Conservation (phyloP, 1,140 invertebrate genomes). For the Holotrichia oblita region DNA sequence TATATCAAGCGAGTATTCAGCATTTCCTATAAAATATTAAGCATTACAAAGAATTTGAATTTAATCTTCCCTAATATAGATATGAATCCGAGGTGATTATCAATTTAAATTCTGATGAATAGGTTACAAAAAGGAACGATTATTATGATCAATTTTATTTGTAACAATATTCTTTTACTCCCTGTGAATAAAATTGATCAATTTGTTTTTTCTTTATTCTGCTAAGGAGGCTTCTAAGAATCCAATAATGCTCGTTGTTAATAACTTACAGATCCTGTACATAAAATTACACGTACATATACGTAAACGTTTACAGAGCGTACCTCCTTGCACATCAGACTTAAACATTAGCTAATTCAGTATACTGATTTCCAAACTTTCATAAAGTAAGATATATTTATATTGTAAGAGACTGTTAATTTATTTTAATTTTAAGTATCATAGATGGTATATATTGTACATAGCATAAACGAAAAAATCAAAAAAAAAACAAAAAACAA, state of each 20-base stretch:
- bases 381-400: conserved; percentile 42
- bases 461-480: conserved; percentile 39
- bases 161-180: not conserved
- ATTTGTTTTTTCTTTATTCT: not conserved
- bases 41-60: conserved; percentile 52
- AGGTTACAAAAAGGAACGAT: conserved; percentile 1
- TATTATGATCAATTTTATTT: conserved; percentile 11
- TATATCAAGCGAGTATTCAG: conserved; percentile 80
- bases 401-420: conserved; percentile 46
- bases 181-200: not conserved
- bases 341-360: conserved; percentile 38
- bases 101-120: not conserved
- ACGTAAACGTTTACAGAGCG: not conserved
- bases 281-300: not conserved
- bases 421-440: conserved; percentile 41
- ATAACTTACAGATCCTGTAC: not conserved
- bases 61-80: conserved; percentile 52
- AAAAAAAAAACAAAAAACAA: conserved; percentile 46
- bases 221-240: not conserved
- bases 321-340: not conserved
- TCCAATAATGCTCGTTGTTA: not conserved
- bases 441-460: conserved; percentile 31
- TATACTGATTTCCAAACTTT: conserved; percentile 29
- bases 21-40: conserved; percentile 66
- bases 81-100: conserved; percentile 12